Percentiles rank a stretch among this genome's conserved stretches.
phyloP scores from a whole-genome alignment of 2,888 invertebrate species.

The Apodemia zela region DNA sequence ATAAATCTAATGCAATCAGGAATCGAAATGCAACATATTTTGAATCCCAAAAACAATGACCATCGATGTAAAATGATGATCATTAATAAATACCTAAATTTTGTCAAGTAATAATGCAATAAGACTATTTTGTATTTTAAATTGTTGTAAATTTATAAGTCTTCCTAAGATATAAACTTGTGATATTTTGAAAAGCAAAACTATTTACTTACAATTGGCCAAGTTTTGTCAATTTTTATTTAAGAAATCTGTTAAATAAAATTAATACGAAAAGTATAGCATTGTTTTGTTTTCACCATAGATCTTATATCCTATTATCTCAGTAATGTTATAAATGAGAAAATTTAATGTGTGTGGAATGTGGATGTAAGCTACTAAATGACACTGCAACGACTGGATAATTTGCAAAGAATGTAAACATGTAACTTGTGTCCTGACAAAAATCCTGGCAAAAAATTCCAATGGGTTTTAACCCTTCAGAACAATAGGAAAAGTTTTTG shows the following conservation, averaged over 20 bases:
- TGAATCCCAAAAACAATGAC: background rate
- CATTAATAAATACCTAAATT: background rate
- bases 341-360: too few relatives aligned
- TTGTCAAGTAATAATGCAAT: background rate
- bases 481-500: too few relatives aligned
- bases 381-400: too few relatives aligned
- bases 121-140: background rate
- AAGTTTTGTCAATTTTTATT: constrained; percentile 2
- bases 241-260: constrained; percentile 16
- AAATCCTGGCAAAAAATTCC: too few relatives aligned
- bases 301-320: too few relatives aligned
- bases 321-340: too few relatives aligned
- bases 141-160: constrained; percentile 5
- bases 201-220: constrained; percentile 7
- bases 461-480: too few relatives aligned
- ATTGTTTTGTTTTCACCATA: background rate
- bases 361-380: too few relatives aligned
- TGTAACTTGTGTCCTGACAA: too few relatives aligned
- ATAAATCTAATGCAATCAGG: background rate
- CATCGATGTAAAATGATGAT: background rate
- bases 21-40: background rate
- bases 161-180: constrained; percentile 15
- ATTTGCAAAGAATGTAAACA: too few relatives aligned
- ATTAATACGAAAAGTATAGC: background rate
- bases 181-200: constrained; percentile 11